A percentile compares a stretch with the other conserved stretches of the same genome.
Evolutionary conservation across 2,888 invertebrate species (phyloP).

Genomic region (Dolichopus griseipennis): DNA sequence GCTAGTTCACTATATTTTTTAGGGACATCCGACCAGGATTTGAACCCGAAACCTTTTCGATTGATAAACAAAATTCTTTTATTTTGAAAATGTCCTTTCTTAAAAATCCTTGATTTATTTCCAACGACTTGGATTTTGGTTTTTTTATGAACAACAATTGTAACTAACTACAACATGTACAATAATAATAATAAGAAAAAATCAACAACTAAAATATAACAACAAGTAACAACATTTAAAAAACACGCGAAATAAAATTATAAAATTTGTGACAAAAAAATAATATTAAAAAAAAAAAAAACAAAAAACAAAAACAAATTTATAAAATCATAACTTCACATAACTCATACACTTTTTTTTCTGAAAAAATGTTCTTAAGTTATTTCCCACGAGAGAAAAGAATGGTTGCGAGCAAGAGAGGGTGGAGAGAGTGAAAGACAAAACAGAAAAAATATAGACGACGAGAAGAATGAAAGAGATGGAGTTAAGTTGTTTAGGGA

Average conservation of each 20-base stretch:
- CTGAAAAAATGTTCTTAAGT: constrained; percentile 6
- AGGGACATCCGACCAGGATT: too few species aligned
- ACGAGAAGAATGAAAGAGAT: neutral
- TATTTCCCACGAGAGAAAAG: neutral
- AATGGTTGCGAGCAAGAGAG: neutral
- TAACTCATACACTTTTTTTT: too few species aligned
- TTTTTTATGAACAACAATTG: neutral
- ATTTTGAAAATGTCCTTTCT: too few species aligned
- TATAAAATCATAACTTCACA: neutral
- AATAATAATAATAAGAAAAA: too few species aligned
- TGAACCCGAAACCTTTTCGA: too few species aligned
- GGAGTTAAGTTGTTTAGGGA: neutral
- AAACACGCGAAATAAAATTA: neutral
- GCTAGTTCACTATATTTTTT: too few species aligned
- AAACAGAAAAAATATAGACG: neutral
- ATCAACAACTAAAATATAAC: neutral
- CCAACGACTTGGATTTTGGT: neutral
- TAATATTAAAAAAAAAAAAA: neutral
- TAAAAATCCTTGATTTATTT: too few species aligned
- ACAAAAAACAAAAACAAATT: neutral
- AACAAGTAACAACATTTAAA: neutral
- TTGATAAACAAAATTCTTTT: too few species aligned
- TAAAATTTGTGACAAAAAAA: neutral
- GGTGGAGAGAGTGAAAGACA: neutral
- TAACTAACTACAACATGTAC: neutral